Evolutionary conservation across 2,113 vertebrate genomes (phyloP).

Genomic region (Plectropomus leopardus): DNA sequence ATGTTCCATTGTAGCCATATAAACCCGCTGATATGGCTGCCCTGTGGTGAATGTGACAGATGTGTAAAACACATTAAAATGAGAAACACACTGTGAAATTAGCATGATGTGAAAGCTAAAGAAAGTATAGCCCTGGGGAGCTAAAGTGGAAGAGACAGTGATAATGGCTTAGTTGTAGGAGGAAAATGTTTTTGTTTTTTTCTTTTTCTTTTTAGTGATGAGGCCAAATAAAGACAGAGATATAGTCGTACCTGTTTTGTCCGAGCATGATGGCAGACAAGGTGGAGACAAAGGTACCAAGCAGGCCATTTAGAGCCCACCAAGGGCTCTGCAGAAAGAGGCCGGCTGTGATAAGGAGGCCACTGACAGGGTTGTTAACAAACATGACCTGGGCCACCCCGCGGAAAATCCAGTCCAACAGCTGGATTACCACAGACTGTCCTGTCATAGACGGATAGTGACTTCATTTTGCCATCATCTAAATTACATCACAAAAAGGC

Average conservation of each 20-base stretch:
- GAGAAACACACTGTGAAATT: constrained; percentile 34
- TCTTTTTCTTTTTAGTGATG: not conserved
- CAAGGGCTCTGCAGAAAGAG: constrained; percentile 88
- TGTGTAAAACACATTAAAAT: constrained; percentile 36
- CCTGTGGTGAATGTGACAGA: constrained; percentile 60
- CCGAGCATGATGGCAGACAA: constrained; percentile 84
- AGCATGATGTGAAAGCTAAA: constrained; percentile 10
- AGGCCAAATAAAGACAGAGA: constrained; percentile 8
- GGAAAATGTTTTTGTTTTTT: not conserved
- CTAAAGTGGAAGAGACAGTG: not conserved
- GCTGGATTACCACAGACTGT: constrained; percentile 83
- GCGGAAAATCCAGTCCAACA: constrained; percentile 87
- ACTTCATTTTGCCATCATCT: not conserved
- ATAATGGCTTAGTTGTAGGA: constrained; percentile 17
- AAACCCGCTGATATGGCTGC: constrained; percentile 80
- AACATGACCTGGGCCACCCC: constrained; percentile 90
- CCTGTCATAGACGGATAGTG: constrained; percentile 70
- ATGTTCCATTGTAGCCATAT: constrained; percentile 82
- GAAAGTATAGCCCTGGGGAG: constrained; percentile 20
- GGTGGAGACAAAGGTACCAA: constrained; percentile 84
- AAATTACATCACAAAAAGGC: not conserved
- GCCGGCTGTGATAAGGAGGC: constrained; percentile 79
- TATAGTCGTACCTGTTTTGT: constrained; percentile 82
- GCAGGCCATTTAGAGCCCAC: constrained; percentile 86
- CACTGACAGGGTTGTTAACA: constrained; percentile 89